Evolutionary conservation across 2,113 vertebrate species (phyloP).

Genomic region (Pseudopipra pipra): DNA sequence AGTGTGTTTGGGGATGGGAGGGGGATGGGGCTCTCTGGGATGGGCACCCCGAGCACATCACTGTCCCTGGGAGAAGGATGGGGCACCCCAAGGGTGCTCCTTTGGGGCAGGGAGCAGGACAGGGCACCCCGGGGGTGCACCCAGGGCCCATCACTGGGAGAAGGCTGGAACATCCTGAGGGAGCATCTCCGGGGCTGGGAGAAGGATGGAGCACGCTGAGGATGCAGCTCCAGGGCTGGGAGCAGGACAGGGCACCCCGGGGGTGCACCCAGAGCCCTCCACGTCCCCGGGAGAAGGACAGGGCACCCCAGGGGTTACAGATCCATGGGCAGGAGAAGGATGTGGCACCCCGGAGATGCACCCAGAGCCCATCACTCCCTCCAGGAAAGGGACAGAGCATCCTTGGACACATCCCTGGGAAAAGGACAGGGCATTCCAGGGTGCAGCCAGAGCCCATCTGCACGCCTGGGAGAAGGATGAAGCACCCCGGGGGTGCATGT

Average conservation of each 20-base stretch:
- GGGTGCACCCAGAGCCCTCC: neutral
- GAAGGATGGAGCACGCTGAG: neutral
- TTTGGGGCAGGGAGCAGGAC: neutral
- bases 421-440: neutral
- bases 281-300: neutral
- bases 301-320: neutral
- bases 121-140: rapidly evolving
- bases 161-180: neutral
- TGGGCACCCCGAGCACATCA: neutral
- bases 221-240: neutral
- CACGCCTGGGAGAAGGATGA: neutral
- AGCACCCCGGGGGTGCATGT: neutral
- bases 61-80: neutral
- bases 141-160: neutral
- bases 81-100: neutral
- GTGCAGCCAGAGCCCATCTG: neutral
- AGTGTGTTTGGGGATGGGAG: neutral
- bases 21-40: neutral
- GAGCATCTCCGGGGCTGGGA: neutral
- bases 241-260: neutral
- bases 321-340: neutral
- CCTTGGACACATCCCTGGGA: neutral
- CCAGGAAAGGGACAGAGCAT: neutral
- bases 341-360: neutral
- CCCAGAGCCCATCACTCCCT: neutral